Evolutionary conservation across 2,797 vertebrate genomes (phyloP).

Genomic region (Gambusia yucatana): DNA sequence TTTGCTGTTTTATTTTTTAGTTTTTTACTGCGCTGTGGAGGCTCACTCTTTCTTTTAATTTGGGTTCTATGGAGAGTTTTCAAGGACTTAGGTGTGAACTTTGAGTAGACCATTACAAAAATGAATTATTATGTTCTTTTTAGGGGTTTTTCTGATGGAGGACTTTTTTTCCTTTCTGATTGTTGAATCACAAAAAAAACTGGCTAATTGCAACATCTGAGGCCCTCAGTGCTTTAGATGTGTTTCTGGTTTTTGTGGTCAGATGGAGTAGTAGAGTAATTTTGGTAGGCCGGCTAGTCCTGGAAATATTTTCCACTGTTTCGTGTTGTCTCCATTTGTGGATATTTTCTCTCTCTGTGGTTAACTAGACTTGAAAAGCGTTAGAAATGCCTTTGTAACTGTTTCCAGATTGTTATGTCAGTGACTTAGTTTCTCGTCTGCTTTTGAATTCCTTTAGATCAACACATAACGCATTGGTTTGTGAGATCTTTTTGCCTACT

Average conservation of each 20-base stretch:
- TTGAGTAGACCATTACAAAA: neutral
- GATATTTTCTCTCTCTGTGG: neutral
- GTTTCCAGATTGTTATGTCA: neutral
- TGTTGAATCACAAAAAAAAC: neutral
- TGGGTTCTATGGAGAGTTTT: neutral
- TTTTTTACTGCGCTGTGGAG: neutral
- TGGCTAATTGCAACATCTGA: neutral
- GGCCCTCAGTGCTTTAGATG: neutral
- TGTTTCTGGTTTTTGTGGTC: neutral
- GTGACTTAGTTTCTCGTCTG: neutral
- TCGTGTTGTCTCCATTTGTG: neutral
- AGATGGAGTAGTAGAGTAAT: neutral
- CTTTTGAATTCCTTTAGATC: neutral
- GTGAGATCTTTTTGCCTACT: neutral
- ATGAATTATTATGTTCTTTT: neutral
- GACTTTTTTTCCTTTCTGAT: neutral
- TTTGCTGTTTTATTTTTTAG: neutral
- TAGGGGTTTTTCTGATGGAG: neutral
- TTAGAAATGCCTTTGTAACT: neutral
- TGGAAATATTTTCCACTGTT: neutral
- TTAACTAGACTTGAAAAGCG: neutral
- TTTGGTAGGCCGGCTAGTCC: neutral
- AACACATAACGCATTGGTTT: neutral
- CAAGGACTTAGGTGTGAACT: too few relatives aligned
- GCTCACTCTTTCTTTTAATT: neutral